These are phyloP conservation scores for Halcyon senegalensis DNA, from an alignment of 2,113 vertebrate species.

Conservation along the genomic window DNA sequence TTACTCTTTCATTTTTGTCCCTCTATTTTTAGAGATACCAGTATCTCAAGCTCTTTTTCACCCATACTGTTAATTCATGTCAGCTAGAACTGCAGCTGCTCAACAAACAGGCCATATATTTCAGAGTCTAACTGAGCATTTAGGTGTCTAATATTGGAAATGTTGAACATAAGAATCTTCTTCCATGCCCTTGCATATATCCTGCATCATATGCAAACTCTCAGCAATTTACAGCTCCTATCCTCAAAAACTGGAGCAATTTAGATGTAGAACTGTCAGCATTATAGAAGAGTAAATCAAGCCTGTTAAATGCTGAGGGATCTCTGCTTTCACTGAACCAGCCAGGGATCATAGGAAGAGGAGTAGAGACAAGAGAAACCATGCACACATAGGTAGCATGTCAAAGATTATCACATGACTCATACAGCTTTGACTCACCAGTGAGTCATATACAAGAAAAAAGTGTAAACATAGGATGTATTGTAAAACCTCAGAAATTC, in stretches of 20 bases:
- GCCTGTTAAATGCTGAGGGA: background rate
- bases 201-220: background rate
- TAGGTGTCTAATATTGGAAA: background rate
- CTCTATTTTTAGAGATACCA: background rate
- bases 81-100: background rate
- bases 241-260: background rate
- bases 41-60: background rate
- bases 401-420: background rate
- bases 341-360: background rate
- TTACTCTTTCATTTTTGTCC: background rate
- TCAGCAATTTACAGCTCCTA: conserved; percentile 1
- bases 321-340: background rate
- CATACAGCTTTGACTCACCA: background rate
- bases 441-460: background rate
- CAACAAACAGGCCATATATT: background rate
- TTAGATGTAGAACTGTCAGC: background rate
- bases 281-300: background rate
- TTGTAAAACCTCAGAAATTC: background rate
- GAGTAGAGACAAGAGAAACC: background rate
- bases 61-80: background rate
- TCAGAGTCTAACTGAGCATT: background rate
- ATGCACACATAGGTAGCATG: background rate
- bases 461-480: rapidly evolving
- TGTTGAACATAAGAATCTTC: background rate
- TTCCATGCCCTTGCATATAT: background rate